These are phyloP conservation scores for Ciconia stormi DNA, from an alignment of 2,113 vertebrate genomes.

Conservation along the genomic window DNA sequence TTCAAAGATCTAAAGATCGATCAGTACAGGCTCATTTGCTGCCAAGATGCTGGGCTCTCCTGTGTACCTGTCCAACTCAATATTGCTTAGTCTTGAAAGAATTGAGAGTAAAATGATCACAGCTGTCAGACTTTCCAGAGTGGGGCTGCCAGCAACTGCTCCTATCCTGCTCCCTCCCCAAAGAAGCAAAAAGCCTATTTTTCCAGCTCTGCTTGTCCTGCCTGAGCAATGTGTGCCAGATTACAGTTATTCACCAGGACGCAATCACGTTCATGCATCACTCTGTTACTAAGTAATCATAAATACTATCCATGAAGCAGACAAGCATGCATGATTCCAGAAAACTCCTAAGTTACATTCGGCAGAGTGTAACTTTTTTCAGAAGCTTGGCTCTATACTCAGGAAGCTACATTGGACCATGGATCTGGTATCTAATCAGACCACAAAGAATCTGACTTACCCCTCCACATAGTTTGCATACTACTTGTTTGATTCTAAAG, in stretches of 20 bases:
- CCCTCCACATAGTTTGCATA: not conserved
- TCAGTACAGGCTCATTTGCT: not conserved
- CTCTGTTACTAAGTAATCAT: not conserved
- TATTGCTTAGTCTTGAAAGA: not conserved
- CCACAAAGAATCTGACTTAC: not conserved
- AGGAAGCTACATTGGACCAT: fast-evolving
- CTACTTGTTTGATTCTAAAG: not conserved
- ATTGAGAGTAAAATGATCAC: not conserved
- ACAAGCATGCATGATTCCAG: fast-evolving
- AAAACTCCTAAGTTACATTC: not conserved
- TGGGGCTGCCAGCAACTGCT: not conserved
- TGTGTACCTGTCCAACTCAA: not conserved
- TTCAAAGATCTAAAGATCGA: not conserved
- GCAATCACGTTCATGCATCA: not conserved
- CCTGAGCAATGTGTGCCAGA: not conserved
- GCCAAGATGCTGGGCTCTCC: not conserved
- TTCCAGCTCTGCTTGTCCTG: not conserved
- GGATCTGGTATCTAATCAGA: not conserved
- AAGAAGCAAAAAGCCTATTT: not conserved
- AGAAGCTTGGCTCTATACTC: not conserved
- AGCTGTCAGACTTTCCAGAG: not conserved
- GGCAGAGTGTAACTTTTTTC: not conserved
- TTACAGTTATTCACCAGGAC: not conserved
- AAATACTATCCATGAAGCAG: not conserved
- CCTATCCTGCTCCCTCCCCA: not conserved